A percentile compares a stretch with the other conserved stretches of the same genome.
Evolutionary conservation across 2,888 invertebrate genomes (phyloP).

Genomic region (Scelioninae gen. 1): DNA sequence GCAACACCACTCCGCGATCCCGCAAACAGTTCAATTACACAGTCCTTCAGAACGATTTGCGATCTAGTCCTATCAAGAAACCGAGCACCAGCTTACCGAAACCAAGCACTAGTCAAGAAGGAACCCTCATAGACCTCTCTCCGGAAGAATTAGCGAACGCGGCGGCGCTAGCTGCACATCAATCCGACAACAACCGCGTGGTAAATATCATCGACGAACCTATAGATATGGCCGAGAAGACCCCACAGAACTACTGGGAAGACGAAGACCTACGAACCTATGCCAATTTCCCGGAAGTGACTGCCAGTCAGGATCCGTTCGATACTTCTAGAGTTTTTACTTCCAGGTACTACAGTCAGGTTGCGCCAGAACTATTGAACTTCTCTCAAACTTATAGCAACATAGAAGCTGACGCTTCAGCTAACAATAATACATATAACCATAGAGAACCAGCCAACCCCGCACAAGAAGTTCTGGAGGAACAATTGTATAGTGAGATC

Average conservation of each 20-base stretch:
- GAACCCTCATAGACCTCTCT: conserved; percentile 90
- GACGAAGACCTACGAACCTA: conserved; percentile 78
- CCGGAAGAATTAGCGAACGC: conserved; percentile 85
- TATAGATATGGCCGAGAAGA: conserved; percentile 76
- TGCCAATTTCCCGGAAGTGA: conserved; percentile 79
- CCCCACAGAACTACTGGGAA: conserved; percentile 75
- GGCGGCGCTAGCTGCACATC: conserved; percentile 68
- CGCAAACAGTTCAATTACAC: conserved; percentile 92
- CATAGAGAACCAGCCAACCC: too few relatives aligned
- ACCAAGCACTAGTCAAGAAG: conserved; percentile 86
- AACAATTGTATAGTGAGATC: conserved; percentile 80
- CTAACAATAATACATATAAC: too few relatives aligned
- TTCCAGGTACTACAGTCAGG: conserved; percentile 84
- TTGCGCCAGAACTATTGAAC: conserved; percentile 79
- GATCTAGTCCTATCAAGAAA: conserved; percentile 81
- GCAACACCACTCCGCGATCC: conserved; percentile 80
- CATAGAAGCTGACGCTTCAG: conserved; percentile 75
- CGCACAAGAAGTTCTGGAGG: too few relatives aligned
- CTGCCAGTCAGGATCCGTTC: conserved; percentile 87
- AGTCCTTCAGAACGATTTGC: conserved; percentile 90
- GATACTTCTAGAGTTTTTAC: conserved; percentile 86
- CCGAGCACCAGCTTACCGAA: conserved; percentile 84
- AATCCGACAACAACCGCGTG: conserved; percentile 76
- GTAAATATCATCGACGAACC: conserved; percentile 83
- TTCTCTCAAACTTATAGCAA: conserved; percentile 78